A percentile compares a stretch with the other conserved stretches of the same genome.
Evolutionary conservation across 1,140 invertebrate genomes (phyloP).

Genomic region (Matsumurasca onukii): DNA sequence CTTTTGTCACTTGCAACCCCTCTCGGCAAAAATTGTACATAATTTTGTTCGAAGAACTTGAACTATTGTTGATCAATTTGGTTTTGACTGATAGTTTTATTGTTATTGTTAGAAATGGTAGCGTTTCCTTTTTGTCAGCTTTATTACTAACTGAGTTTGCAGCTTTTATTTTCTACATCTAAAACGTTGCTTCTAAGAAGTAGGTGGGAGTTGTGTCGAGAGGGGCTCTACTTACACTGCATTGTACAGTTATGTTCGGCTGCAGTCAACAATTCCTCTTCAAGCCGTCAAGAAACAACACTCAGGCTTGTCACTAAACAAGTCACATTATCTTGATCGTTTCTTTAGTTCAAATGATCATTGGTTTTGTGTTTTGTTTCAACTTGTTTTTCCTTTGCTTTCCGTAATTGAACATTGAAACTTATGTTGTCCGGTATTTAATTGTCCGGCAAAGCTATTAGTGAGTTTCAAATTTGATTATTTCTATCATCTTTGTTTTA

Average conservation of each 20-base stretch:
- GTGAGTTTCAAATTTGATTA: no score
- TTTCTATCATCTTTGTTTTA: no score
- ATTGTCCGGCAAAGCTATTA: no score
- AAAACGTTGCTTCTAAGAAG: constrained; percentile 19
- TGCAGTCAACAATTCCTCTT: constrained; percentile 15
- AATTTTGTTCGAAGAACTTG: not conserved
- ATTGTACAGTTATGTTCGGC: constrained; percentile 22
- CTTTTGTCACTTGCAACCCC: constrained; percentile 19
- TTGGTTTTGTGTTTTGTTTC: no score
- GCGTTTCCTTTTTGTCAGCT: constrained; percentile 7
- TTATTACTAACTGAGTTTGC: constrained; percentile 16
- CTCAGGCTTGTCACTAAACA: constrained; percentile 20
- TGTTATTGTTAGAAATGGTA: constrained; percentile 12
- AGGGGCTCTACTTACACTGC: constrained; percentile 4
- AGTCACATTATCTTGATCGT: no score
- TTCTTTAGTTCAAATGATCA: no score
- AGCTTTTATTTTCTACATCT: constrained; percentile 11
- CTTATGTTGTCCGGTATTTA: no score
- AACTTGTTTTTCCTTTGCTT: no score
- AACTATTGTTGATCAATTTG: not conserved
- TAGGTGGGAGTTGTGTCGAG: not conserved
- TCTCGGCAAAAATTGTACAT: constrained; percentile 16
- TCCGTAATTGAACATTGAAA: no score
- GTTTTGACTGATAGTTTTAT: constrained; percentile 17
- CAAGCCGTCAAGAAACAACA: no score